These are phyloP conservation scores for Cuniculus paca DNA, from an alignment of 2,797 vertebrate species.

Conservation along the genomic window DNA sequence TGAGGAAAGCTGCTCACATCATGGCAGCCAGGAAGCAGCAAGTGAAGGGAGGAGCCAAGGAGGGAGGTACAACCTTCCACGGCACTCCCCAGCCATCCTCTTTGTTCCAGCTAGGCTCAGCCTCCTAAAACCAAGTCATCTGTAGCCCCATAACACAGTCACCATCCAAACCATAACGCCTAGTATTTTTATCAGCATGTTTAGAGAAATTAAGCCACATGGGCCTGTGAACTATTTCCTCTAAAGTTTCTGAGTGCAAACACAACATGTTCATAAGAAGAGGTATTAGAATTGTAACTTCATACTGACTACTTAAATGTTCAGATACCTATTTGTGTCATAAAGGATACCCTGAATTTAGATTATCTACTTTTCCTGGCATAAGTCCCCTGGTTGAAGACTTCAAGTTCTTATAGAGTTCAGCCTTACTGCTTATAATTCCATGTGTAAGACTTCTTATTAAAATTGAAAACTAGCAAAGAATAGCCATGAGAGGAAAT, in stretches of 20 bases:
- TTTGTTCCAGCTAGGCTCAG: neutral
- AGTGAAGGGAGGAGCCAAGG: neutral
- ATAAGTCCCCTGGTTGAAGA: neutral
- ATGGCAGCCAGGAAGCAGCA: neutral
- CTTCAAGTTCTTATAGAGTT: neutral
- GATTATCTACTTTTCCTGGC: neutral
- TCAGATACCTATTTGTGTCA: neutral
- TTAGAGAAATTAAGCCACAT: slow-evolving; percentile 7
- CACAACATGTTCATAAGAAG: neutral
- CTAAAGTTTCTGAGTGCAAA: neutral
- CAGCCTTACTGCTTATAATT: neutral
- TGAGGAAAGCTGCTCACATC: neutral
- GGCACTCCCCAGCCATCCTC: neutral
- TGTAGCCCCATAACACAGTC: neutral
- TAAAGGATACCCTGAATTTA: neutral
- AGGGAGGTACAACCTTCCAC: neutral
- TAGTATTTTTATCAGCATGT: neutral
- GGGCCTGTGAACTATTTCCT: neutral
- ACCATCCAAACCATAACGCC: neutral
- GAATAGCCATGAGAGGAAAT: neutral
- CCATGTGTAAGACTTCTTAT: neutral
- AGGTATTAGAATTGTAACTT: neutral
- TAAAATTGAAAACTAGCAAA: neutral
- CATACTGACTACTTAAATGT: neutral
- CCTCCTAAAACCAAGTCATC: neutral